phyloP scores from a whole-genome alignment of 2,113 vertebrate genomes.

The Hystrix cristata region DNA sequence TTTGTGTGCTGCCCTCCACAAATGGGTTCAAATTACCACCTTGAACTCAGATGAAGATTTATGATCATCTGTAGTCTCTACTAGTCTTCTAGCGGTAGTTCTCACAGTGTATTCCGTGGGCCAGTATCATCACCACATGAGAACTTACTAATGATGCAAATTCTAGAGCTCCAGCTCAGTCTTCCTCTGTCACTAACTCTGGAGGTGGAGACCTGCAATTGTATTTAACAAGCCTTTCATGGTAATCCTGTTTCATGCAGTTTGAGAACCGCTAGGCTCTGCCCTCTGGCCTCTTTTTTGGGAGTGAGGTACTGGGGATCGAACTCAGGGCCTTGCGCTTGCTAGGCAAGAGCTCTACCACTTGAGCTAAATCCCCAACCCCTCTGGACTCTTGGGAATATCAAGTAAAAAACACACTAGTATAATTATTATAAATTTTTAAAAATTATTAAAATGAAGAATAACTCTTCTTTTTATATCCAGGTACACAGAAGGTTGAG shows the following conservation, averaged over 20 bases:
- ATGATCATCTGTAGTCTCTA: background rate
- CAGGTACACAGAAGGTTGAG: background rate
- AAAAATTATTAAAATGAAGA: background rate
- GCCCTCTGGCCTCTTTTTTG: background rate
- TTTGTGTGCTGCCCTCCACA: background rate
- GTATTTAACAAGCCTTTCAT: background rate
- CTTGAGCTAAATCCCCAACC: too few species aligned
- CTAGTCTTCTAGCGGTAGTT: background rate
- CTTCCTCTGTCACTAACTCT: background rate
- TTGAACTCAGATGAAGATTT: background rate
- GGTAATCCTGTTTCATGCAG: background rate
- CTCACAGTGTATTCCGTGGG: background rate
- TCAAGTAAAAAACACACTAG: background rate
- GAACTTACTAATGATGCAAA: background rate
- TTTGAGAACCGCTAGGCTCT: background rate
- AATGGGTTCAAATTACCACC: background rate
- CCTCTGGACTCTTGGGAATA: background rate
- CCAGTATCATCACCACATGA: background rate
- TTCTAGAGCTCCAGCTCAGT: too few species aligned
- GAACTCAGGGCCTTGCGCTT: too few species aligned
- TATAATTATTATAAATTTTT: background rate
- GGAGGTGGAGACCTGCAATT: background rate
- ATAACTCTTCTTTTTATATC: background rate
- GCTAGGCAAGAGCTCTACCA: too few species aligned
- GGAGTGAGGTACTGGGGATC: too few species aligned